phyloP scores from a whole-genome alignment of 2,113 vertebrate species.

The Rostratula benghalensis region DNA sequence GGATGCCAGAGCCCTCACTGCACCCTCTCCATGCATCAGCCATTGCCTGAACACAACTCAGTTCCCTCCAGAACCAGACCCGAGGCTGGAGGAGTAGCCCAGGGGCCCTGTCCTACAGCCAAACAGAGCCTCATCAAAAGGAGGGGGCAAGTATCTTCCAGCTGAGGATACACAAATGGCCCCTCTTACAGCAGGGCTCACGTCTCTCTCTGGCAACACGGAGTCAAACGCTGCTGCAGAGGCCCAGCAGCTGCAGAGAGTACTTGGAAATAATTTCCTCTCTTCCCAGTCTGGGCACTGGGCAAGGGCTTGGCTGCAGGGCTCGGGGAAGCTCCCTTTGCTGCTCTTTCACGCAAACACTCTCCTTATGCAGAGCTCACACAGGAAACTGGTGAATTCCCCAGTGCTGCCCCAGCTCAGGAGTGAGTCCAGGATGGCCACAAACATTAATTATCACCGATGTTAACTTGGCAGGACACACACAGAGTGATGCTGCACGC shows the following conservation, averaged over 20 bases:
- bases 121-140: neutral
- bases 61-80: neutral
- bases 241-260: neutral
- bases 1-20: neutral
- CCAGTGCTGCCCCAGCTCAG: neutral
- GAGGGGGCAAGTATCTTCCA: neutral
- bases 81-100: neutral
- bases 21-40: neutral
- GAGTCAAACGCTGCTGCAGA: neutral
- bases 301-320: neutral
- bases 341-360: neutral
- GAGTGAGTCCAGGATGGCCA: neutral
- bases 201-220: neutral
- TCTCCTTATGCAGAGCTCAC: neutral
- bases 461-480: neutral
- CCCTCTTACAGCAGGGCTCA: neutral
- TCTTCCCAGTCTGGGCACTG: neutral
- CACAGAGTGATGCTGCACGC: fast-evolving
- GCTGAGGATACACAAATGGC: neutral
- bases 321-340: neutral
- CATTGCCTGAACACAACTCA: neutral
- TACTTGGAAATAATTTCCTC: neutral
- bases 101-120: neutral
- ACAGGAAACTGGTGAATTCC: neutral
- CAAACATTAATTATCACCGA: neutral